Conservation (phyloP, 2,888 invertebrate species). For the Lochmaea crataegi region DNA sequence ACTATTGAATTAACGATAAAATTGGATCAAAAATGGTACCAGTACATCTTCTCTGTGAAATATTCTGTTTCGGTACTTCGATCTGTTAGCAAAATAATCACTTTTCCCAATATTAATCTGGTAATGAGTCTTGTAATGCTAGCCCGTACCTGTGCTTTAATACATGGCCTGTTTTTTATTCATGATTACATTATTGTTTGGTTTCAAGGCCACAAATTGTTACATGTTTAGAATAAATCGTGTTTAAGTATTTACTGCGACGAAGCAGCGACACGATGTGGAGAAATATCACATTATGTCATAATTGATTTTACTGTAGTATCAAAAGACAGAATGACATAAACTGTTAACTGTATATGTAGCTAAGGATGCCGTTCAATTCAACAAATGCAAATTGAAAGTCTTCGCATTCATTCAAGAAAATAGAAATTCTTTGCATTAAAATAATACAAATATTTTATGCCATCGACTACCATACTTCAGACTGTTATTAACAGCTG, state of each 20-base stretch:
- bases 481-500: background rate
- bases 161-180: slow-evolving; percentile 44
- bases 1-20: too few species aligned
- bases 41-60: too few species aligned
- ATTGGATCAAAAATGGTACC: too few species aligned
- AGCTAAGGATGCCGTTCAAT: slow-evolving; percentile 9
- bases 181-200: slow-evolving; percentile 45
- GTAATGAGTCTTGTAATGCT: background rate
- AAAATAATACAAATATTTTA: background rate
- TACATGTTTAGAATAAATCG: slow-evolving; percentile 32
- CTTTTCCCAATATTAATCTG: background rate
- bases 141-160: background rate
- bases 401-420: slow-evolving; percentile 9
- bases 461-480: background rate
- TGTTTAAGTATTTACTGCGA: slow-evolving; percentile 26
- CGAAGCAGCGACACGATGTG: slow-evolving; percentile 29
- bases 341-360: slow-evolving; percentile 12
- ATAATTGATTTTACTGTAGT: slow-evolving; percentile 29
- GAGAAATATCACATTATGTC: slow-evolving; percentile 35
- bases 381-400: slow-evolving; percentile 6
- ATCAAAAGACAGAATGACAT: slow-evolving; percentile 26
- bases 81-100: background rate
- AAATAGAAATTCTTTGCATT: background rate
- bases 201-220: slow-evolving; percentile 42
- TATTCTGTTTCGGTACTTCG: too few species aligned